Evolutionary conservation across 2,797 vertebrate species (phyloP), one percentile per base, ranked within the genome.

Genomic region (Clarias pachynema): DNA sequence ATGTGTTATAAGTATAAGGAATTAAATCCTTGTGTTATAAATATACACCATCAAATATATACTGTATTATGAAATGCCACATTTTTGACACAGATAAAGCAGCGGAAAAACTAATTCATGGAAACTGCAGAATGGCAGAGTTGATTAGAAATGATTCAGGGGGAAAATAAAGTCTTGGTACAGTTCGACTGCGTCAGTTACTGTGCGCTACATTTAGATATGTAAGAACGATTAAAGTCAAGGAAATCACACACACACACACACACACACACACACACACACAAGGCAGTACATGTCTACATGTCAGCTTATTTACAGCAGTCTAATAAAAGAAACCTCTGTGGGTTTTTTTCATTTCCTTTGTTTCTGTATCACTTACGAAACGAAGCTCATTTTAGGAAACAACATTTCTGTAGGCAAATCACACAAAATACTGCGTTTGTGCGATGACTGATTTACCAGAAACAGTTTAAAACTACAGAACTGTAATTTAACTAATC

Each of bases 101-200:
- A 77, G 29, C 24, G 74, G 74, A 59, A 77, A 77, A 56, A 8
- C 4, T 31, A 20, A 75, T 7, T 74, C 14, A 16, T 74, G 72
- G 72, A 74, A 74, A 74, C 74, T 31, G 18, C 9, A 20, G 29
- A 26, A 77, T 53, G 49, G 44, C 44, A 31, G 53, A 77, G 26
- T 2, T 77, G 74, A 77, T 77, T 77, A 77, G 74, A 57, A 29
- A 57, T 77, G 53, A 77, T 77, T 77, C 53, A 34, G 18, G 29
- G 72, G 49, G 40, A 18, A 74, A 73, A 74, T 56, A 75, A 22
- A 24, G 26, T 16, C 44, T 73, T 14, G 20, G 49, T 56, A 5
- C 49, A 20, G 49, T 29, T 5, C 44, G 53, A 18, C 4, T 29
- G 72, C 44, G 49, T 75, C 73, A 56, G 15, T 56, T 75, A 75